Base-by-base conservation (phyloP, 2,888 invertebrate genomes). In the Dolichopus griseipennis region DNA sequence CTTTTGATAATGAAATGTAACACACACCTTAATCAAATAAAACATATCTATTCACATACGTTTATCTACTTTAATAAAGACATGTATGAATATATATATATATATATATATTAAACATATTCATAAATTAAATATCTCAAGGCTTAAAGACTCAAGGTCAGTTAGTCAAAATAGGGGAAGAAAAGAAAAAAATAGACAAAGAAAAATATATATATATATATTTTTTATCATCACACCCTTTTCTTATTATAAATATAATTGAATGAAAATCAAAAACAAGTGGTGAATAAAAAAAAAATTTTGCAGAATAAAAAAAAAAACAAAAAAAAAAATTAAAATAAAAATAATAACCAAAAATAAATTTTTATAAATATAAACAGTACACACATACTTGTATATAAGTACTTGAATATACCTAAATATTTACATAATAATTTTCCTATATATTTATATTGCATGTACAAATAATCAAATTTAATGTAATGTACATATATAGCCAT, bases 221-320 rank as follows among this genome's bases (percentile, higher is more conserved):
- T 4, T 10, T 43, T 43, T 15, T 15, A 18, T 52, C n/a, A 18
- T 12, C 52, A n/a, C 52, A 52, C 52, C 52, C 52, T 52, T 52
- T 52, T 52, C 15, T 52, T 52, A 6, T 52, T 52, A 12, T 52
- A 12, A 41, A 41, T n/a, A 18, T 52, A 52, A 52, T 52, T 52
- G 52, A 52, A 52, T 52, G 18, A 52, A 52, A 52, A 52, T 52
- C 52, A 52, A 52, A 43, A 52, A 52, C 52, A 52, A 52, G 15
- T 18, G 52, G 18, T 52, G 6, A 52, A 18, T n/a, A 18, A 52
- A 6, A 27, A 27, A 27, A 27, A n/a, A n/a, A n/a, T n/a, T 27
- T 27, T 27, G 27, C 27, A 27, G 27, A 27, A 27, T 52, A 2
- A 7, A 52, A 18, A 52, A n/a, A 18, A 52, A 15, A 52, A 52